Evolutionary conservation across 1,140 invertebrate genomes (phyloP), one percentile per base, ranked within the genome.

Genomic region (Elymnias hypermnestra): DNA sequence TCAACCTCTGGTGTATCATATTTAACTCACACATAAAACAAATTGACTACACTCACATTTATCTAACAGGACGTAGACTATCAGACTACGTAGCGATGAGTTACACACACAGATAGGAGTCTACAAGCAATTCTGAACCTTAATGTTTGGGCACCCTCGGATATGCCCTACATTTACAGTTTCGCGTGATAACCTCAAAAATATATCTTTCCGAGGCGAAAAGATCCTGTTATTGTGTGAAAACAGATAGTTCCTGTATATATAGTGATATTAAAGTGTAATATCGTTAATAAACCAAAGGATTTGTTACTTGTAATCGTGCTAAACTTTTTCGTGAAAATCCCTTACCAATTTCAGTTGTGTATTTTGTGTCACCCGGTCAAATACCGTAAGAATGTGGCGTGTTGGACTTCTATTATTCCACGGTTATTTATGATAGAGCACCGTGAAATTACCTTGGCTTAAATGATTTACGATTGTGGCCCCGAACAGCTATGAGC

Each of bases 141-240:
- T 82, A 82, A 55, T 13, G 57, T 44, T 46, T 53, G 35, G 48
- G 51, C 58, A 59, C 60, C 49, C 59, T 63, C 63, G 52, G 58
- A 64, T 63, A 65, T 72, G 75, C 60, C 77, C 72, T 76, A 78
- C 75, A 77, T 78, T 74, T 63, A 69, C 69, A 61, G 65, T 72
- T 74, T 66, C 57, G 58, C 44, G 59, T 72, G 64, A 79, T 83
- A 83, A 83, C 79, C 79, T 83, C 61, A 77, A 83, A 83, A 72
- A 66, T 13, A 63, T 44, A 50, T 64, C 57, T 56, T 75, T 75
- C 65, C 51, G 54, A 61, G 43, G 61, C 13, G 43, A 33, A 33
- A 66, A 64, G 53, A 10, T 12, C 1, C 9, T 25, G 37, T 23
- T 39, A 12, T 23, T 22, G 22, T 39, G 37, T 39, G 37, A 39